A percentile compares a stretch with the other conserved stretches of the same genome.
Conservation (phyloP, 2,113 vertebrate genomes). For the Pseudolaguvia tuberculata region DNA sequence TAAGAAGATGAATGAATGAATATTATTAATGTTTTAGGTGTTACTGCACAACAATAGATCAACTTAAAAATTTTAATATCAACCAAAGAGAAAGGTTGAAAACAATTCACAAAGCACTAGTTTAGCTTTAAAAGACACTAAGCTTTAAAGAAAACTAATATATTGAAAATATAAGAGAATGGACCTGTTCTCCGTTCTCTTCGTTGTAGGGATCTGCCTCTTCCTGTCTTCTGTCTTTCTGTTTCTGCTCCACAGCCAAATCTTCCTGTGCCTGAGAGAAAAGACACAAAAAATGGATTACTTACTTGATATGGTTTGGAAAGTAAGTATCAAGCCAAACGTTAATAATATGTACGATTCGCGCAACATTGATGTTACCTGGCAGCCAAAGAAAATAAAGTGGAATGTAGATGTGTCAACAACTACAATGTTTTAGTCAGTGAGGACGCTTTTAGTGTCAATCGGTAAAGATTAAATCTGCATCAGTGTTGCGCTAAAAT, state of each 20-base stretch:
- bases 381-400: no score
- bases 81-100: neutral
- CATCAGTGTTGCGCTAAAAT: no score
- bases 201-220: slow-evolving; percentile 82
- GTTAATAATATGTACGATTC: no score
- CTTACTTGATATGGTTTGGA: neutral
- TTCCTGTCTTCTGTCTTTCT: slow-evolving; percentile 72
- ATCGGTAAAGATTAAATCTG: no score
- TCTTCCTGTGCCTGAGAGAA: slow-evolving; percentile 82
- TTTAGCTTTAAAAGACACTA: neutral
- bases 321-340: neutral
- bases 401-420: no score
- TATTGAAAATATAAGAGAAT: neutral
- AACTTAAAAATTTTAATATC: neutral
- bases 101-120: neutral
- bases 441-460: no score
- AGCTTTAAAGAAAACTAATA: neutral
- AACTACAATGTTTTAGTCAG: no score
- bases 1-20: no score
- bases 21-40: no score
- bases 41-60: no score
- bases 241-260: slow-evolving; percentile 78
- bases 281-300: neutral
- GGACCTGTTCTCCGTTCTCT: slow-evolving; percentile 82
- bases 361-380: no score